These are phyloP conservation scores for Sitta europaea DNA, from an alignment of 2,113 vertebrate species.

Conservation along the genomic window DNA sequence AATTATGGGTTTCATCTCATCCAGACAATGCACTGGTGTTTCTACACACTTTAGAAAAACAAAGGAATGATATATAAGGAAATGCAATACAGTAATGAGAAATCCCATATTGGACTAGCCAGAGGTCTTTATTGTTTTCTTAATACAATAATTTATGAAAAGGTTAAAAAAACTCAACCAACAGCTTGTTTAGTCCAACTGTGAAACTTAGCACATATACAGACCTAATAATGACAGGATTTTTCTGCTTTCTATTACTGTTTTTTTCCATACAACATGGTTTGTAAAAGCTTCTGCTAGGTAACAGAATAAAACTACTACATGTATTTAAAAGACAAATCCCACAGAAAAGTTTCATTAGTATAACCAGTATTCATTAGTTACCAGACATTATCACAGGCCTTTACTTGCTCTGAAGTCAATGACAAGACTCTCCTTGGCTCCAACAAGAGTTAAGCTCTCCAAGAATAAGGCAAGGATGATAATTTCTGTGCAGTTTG, in stretches of 20 bases:
- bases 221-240: background rate
- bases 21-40: background rate
- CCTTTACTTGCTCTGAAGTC: background rate
- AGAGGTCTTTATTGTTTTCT: slow-evolving; percentile 42
- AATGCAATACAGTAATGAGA: background rate
- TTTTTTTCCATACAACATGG: background rate
- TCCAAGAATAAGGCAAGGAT: slow-evolving; percentile 60
- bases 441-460: background rate
- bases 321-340: slow-evolving; percentile 11
- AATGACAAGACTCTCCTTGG: background rate
- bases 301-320: background rate
- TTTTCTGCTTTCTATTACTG: slow-evolving; percentile 11
- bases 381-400: slow-evolving; percentile 4
- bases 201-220: background rate
- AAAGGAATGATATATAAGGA: background rate
- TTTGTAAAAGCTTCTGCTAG: background rate
- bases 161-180: background rate
- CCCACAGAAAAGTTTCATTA: slow-evolving; percentile 7
- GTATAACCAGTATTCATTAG: slow-evolving; percentile 7
- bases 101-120: background rate
- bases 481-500: slow-evolving; percentile 1
- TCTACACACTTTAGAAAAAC: background rate
- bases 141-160: background rate
- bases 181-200: background rate
- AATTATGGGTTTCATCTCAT: background rate